These are phyloP conservation scores for Diarsia rubi DNA, from an alignment of 2,888 invertebrate species.

Conservation along the genomic window DNA sequence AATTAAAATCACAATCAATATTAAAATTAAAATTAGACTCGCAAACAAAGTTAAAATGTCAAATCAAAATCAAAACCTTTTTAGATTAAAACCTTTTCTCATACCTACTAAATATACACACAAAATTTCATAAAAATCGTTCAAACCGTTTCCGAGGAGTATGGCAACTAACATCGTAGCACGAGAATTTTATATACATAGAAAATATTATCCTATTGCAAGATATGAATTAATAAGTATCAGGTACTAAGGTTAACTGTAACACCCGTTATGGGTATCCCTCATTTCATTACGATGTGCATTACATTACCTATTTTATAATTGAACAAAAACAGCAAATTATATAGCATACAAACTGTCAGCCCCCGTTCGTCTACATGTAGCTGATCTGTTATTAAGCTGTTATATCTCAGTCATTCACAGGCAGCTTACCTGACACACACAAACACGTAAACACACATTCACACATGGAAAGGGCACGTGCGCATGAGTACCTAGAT, in stretches of 20 bases:
- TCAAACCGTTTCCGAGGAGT: too few species aligned
- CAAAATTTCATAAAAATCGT: too few species aligned
- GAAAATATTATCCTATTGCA: background rate
- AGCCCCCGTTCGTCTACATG: constrained; percentile 44
- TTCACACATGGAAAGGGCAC: constrained; percentile 50
- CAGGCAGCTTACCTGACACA: constrained; percentile 35
- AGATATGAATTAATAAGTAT: constrained; percentile 8
- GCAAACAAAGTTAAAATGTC: too few species aligned
- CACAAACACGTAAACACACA: constrained; percentile 6
- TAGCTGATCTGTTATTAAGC: constrained; percentile 46
- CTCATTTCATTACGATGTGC: constrained; percentile 23
- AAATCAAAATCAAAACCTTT: too few species aligned
- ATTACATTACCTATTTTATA: constrained; percentile 37
- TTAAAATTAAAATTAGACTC: too few species aligned
- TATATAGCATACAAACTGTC: constrained; percentile 48
- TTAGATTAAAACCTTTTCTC: too few species aligned
- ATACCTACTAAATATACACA: too few species aligned
- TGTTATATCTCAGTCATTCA: constrained; percentile 49
- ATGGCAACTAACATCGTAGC: too few species aligned
- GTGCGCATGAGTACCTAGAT: constrained; percentile 65
- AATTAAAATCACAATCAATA: too few species aligned
- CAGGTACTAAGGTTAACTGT: constrained; percentile 34
- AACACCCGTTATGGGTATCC: constrained; percentile 20
- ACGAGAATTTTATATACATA: too few species aligned
- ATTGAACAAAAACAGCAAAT: constrained; percentile 62